These are phyloP conservation scores for Pseudoatta argentina DNA, from an alignment of 1,140 invertebrate species.

Conservation along the genomic window DNA sequence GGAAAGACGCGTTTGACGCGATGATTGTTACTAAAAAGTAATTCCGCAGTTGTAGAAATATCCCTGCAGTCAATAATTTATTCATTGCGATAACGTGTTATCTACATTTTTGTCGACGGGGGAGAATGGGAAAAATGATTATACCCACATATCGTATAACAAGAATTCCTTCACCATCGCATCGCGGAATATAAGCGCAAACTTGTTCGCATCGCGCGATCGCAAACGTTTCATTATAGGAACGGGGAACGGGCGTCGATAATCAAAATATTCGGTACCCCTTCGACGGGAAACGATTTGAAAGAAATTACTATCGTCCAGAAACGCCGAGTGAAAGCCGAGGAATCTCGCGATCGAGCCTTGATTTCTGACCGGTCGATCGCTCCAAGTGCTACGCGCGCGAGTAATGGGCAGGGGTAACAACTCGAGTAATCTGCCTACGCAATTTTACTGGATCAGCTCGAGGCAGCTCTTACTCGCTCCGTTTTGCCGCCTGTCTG, in stretches of 20 bases:
- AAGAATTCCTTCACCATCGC: not conserved
- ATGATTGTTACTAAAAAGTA: not conserved
- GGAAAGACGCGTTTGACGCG: not conserved
- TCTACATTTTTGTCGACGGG: not conserved
- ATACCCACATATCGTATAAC: not conserved
- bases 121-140: not conserved
- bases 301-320: conserved; percentile 47
- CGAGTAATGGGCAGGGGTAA: conserved; percentile 71
- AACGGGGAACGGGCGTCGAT: conserved; percentile 21
- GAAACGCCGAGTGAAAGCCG: conserved; percentile 36
- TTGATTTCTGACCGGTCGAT: conserved; percentile 66
- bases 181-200: not conserved
- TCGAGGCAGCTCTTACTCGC: conserved; percentile 65
- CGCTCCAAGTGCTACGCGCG: conserved; percentile 53
- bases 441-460: conserved; percentile 76
- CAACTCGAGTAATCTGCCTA: conserved; percentile 75
- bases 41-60: not conserved
- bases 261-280: conserved; percentile 58
- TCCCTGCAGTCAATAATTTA: not conserved
- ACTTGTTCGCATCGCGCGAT: conserved; percentile 35
- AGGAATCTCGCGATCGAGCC: conserved; percentile 50
- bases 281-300: conserved; percentile 23
- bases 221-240: conserved; percentile 55
- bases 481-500: conserved; percentile 21
- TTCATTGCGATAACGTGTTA: not conserved